Evolutionary conservation across 2,797 vertebrate species (phyloP).

Genomic region (Decapterus maruadsi): DNA sequence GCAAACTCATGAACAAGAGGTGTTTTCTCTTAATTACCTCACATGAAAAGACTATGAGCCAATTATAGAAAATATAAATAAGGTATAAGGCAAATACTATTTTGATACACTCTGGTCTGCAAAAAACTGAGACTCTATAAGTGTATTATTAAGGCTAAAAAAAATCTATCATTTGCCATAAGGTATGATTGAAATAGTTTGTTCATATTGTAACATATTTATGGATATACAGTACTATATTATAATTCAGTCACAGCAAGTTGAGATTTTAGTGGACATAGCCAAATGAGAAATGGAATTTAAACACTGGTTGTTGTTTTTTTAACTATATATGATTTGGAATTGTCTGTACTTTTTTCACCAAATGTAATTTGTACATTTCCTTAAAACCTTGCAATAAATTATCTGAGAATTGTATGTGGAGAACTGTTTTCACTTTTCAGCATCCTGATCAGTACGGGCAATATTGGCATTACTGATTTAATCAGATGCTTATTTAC

Average conservation of each 20-base stretch:
- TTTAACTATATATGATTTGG: not conserved
- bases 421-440: slow-evolving; percentile 2
- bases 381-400: slow-evolving; percentile 38
- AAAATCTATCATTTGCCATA: slow-evolving; percentile 34
- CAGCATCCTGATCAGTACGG: slow-evolving; percentile 1
- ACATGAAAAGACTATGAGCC: slow-evolving; percentile 32
- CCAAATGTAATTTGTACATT: not conserved
- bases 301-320: not conserved
- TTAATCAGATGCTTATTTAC: not conserved
- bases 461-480: not conserved
- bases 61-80: slow-evolving; percentile 57
- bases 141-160: slow-evolving; percentile 71
- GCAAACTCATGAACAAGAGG: not conserved
- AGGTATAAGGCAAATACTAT: slow-evolving; percentile 73
- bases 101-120: slow-evolving; percentile 49
- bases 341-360: not conserved
- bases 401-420: slow-evolving; percentile 23
- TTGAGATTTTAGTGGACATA: not conserved
- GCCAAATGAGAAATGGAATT: not conserved
- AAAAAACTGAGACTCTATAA: slow-evolving; percentile 36
- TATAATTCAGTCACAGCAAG: not conserved
- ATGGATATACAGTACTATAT: not conserved
- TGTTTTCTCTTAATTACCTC: not conserved
- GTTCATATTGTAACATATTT: not conserved
- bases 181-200: slow-evolving; percentile 18